phyloP scores from a whole-genome alignment of 2,797 vertebrate genomes.

The Characodon lateralis region DNA sequence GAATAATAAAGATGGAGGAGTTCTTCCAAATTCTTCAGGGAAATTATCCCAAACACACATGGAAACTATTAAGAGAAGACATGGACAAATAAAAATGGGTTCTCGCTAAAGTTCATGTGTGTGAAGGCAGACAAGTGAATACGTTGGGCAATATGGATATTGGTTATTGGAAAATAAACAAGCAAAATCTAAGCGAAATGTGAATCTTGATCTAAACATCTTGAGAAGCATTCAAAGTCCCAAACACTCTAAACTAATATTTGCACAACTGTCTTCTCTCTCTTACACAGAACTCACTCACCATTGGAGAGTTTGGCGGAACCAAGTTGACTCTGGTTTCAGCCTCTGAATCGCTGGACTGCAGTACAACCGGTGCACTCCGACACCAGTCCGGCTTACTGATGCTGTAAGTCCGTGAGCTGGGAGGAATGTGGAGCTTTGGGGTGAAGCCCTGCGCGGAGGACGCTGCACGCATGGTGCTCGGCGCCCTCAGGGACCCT shows the following conservation, averaged over 20 bases:
- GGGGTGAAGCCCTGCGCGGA: constrained; percentile 41
- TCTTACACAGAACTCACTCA: constrained; percentile 41
- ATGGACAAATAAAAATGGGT: neutral
- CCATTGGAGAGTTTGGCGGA: constrained; percentile 82
- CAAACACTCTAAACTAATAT: neutral
- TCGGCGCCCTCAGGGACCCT: constrained; percentile 70
- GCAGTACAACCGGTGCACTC: constrained; percentile 65
- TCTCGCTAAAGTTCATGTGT: neutral
- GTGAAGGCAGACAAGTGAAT: neutral
- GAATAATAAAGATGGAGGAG: neutral
- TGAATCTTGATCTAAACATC: neutral
- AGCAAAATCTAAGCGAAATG: neutral
- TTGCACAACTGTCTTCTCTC: neutral
- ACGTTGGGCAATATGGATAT: neutral
- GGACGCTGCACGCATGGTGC: constrained; percentile 65
- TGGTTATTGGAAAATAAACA: neutral
- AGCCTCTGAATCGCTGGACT: constrained; percentile 75
- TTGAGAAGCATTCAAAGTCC: neutral
- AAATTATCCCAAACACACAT: neutral
- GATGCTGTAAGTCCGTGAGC: constrained; percentile 21
- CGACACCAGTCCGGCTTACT: constrained; percentile 56
- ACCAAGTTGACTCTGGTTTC: constrained; percentile 71
- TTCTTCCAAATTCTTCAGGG: neutral
- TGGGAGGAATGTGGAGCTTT: constrained; percentile 24
- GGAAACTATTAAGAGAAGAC: neutral